phyloP scores from a whole-genome alignment of 2,888 invertebrate species.

The Agonopterix alstromeriana region DNA sequence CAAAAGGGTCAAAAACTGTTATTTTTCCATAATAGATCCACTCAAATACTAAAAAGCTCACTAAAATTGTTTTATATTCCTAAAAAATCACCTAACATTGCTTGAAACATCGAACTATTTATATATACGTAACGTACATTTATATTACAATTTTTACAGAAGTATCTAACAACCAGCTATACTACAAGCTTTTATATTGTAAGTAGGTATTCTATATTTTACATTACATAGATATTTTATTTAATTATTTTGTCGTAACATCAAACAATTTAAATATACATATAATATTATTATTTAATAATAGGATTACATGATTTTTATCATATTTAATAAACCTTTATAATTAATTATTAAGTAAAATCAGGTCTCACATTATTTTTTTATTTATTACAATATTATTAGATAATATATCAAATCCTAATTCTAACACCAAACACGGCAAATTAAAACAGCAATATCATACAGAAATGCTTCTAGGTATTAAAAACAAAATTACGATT shows the following conservation, averaged over 20 bases:
- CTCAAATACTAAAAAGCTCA: slow-evolving; percentile 34
- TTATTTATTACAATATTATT: slow-evolving; percentile 15
- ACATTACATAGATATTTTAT: not conserved
- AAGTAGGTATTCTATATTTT: not conserved
- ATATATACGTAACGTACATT: slow-evolving; percentile 14
- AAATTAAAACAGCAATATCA: slow-evolving; percentile 47
- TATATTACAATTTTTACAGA: slow-evolving; percentile 34
- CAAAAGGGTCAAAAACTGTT: no score
- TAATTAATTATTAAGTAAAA: slow-evolving; percentile 28
- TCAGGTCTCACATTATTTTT: slow-evolving; percentile 47
- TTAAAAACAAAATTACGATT: slow-evolving; percentile 18
- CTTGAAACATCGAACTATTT: slow-evolving; percentile 44
- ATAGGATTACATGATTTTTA: slow-evolving; percentile 3
- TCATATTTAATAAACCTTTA: slow-evolving; percentile 3
- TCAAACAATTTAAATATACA: not conserved
- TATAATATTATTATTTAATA: not conserved
- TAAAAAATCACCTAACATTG: slow-evolving; percentile 47
- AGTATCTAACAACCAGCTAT: slow-evolving; percentile 29
- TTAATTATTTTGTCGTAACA: no score
- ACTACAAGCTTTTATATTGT: slow-evolving; percentile 26
- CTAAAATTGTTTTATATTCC: slow-evolving; percentile 22
- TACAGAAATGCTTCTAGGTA: slow-evolving; percentile 44
- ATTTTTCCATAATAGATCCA: slow-evolving; percentile 30
- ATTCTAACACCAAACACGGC: slow-evolving; percentile 67
- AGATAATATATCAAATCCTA: slow-evolving; percentile 24